phyloP scores from a whole-genome alignment of 1,140 invertebrate genomes.

The Tetragonula clypearis region DNA sequence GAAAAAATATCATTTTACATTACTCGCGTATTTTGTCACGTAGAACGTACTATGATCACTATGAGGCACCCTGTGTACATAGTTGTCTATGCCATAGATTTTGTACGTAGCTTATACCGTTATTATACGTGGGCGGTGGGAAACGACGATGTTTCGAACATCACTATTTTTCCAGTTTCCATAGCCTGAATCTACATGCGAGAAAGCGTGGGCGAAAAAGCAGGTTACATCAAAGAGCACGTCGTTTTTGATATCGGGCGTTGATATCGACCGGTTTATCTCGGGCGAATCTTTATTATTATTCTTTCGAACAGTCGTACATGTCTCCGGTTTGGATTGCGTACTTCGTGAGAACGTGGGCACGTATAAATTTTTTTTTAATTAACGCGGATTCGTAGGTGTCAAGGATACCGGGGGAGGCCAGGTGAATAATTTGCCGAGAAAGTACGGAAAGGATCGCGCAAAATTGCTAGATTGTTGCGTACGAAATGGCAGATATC shows the following conservation, averaged over 20 bases:
- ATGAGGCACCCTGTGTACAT: background rate
- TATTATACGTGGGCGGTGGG: conserved; percentile 27
- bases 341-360: background rate
- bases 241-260: background rate
- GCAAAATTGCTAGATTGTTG: too few relatives aligned
- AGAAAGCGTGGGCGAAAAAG: conserved; percentile 29
- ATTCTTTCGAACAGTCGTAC: background rate
- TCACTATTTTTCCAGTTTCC: background rate
- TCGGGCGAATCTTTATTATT: conserved; percentile 10
- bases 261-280: conserved; percentile 8
- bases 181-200: too few relatives aligned
- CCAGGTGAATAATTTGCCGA: background rate
- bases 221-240: conserved; percentile 1
- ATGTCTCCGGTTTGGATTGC: background rate
- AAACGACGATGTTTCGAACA: conserved; percentile 20
- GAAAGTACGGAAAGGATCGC: background rate
- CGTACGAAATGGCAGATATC: too few relatives aligned
- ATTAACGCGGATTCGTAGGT: conserved; percentile 21
- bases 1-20: too few relatives aligned
- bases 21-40: too few relatives aligned
- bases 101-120: conserved; percentile 7
- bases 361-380: conserved; percentile 7
- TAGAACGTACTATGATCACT: background rate
- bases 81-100: background rate
- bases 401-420: conserved; percentile 18